A percentile compares a stretch with the other conserved stretches of the same genome.
Conservation (phyloP, 1,140 invertebrate genomes). For the Danaus melanippus region DNA sequence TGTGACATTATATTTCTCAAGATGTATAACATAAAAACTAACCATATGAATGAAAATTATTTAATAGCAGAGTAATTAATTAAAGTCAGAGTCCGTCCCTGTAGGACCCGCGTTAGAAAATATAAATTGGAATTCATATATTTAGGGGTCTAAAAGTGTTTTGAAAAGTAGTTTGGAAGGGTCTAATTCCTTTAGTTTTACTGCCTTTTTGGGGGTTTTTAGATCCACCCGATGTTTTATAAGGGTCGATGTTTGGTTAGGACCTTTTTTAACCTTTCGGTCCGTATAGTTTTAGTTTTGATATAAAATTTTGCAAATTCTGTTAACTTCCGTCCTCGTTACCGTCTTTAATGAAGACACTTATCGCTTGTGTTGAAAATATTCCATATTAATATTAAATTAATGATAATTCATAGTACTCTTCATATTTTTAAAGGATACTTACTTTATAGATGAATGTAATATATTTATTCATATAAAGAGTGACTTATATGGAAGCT, state of each 20-base stretch:
- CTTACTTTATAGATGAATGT: too few species aligned
- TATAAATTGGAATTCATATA: slow-evolving; percentile 70
- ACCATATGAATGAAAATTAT: too few species aligned
- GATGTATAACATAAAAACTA: too few species aligned
- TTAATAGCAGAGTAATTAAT: too few species aligned
- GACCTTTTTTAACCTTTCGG: slow-evolving; percentile 61
- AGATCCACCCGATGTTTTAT: slow-evolving; percentile 56
- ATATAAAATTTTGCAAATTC: slow-evolving; percentile 43
- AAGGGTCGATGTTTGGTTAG: slow-evolving; percentile 68
- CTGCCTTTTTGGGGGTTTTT: slow-evolving; percentile 66
- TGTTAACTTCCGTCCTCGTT: slow-evolving; percentile 12
- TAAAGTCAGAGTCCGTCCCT: slow-evolving; percentile 20
- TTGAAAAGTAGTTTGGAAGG: slow-evolving; percentile 66
- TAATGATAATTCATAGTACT: too few species aligned
- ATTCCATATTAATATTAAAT: too few species aligned
- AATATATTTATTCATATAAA: too few species aligned
- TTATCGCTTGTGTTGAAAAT: too few species aligned
- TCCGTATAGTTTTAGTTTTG: slow-evolving; percentile 52
- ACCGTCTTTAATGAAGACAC: too few species aligned
- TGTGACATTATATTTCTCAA: not conserved
- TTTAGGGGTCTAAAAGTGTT: slow-evolving; percentile 61
- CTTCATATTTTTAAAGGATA: too few species aligned
- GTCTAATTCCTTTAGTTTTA: slow-evolving; percentile 71
- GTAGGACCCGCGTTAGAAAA: slow-evolving; percentile 43
- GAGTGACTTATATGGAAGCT: too few species aligned